Percentiles rank a stretch among this genome's conserved stretches.
These are phyloP conservation scores for Drosophila arawakana DNA, from an alignment of 1,140 invertebrate species.

Conservation along the genomic window DNA sequence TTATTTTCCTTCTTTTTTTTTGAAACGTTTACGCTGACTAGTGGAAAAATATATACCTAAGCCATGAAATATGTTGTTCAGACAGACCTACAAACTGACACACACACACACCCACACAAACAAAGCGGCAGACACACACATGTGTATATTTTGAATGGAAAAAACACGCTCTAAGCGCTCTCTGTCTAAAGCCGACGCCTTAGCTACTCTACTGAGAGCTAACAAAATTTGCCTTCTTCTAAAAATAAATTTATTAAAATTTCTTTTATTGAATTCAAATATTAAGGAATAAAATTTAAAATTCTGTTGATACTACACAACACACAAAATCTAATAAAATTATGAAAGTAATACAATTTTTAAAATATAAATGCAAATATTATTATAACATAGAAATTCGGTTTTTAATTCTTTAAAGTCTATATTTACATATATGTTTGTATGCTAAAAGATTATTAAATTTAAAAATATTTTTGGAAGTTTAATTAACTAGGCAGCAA, in stretches of 20 bases:
- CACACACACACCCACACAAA: background rate
- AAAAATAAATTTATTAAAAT: no score
- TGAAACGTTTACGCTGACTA: constrained; percentile 64
- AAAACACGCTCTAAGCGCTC: background rate
- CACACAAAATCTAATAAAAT: no score
- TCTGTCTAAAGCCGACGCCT: background rate
- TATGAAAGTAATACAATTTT: no score
- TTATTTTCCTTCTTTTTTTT: constrained; percentile 67
- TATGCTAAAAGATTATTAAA: background rate
- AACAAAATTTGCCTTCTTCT: no score
- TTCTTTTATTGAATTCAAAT: no score
- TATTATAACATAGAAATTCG: no score
- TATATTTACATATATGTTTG: no score
- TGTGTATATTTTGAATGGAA: background rate
- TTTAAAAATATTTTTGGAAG: constrained; percentile 1
- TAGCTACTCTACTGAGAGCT: constrained; percentile 1
- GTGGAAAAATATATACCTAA: constrained; percentile 70
- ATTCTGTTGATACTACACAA: no score
- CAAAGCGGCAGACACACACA: background rate
- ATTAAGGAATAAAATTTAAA: no score
- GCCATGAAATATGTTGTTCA: constrained; percentile 70
- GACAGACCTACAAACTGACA: constrained; percentile 26
- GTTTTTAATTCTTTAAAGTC: no score
- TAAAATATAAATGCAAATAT: no score
- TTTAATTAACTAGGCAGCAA: constrained; percentile 24